Evolutionary conservation across 2,888 invertebrate species (phyloP).

Genomic region (Hydroisotoma schaefferi): DNA sequence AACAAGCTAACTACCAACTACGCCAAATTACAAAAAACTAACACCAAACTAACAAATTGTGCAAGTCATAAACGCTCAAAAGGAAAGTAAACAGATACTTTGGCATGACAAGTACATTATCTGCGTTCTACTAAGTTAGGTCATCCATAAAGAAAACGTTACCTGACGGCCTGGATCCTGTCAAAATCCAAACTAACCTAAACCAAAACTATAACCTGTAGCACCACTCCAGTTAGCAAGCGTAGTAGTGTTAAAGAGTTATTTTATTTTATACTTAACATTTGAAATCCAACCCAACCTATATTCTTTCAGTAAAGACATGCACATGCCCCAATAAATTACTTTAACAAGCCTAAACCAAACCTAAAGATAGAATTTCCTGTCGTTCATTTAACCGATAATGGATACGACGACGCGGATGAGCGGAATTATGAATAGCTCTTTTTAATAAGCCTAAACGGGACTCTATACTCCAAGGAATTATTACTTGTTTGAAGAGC

Average conservation of each 20-base stretch:
- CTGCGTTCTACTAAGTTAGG: too few relatives aligned
- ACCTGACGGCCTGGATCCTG: neutral
- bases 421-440: neutral
- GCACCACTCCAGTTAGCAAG: too few relatives aligned
- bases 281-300: slow-evolving; percentile 5
- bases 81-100: too few relatives aligned
- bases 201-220: neutral
- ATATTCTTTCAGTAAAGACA: neutral
- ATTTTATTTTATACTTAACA: neutral
- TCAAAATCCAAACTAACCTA: neutral
- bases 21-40: too few relatives aligned
- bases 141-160: too few relatives aligned
- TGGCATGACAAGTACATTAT: too few relatives aligned
- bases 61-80: too few relatives aligned
- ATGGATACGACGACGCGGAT: neutral
- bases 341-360: neutral
- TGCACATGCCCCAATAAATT: slow-evolving; percentile 3
- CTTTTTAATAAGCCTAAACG: too few relatives aligned
- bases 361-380: slow-evolving; percentile 6
- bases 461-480: too few relatives aligned
- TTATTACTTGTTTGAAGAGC: slow-evolving; percentile 4
- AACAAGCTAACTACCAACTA: too few relatives aligned
- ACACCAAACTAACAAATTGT: too few relatives aligned
- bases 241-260: neutral
- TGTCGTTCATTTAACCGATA: slow-evolving; percentile 3